A percentile compares a stretch with the other conserved stretches of the same genome.
These are phyloP conservation scores for Camelus dromedarius DNA, from an alignment of 2,113 vertebrate species.

Conservation along the genomic window DNA sequence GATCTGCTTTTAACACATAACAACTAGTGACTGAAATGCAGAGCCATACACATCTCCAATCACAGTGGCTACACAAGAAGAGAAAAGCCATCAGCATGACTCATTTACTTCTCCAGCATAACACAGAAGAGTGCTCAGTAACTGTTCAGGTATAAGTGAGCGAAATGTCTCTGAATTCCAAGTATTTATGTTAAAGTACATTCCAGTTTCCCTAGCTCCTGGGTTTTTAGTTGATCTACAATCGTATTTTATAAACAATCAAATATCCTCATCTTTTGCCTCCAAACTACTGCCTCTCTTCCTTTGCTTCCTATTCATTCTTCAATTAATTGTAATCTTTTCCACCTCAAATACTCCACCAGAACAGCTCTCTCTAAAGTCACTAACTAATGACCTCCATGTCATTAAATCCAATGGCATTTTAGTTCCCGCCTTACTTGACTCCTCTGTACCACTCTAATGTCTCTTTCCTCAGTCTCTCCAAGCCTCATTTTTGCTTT, in stretches of 20 bases:
- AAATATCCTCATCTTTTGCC: neutral
- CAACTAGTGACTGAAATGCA: neutral
- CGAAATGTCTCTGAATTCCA: neutral
- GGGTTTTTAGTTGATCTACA: neutral
- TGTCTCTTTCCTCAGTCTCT: neutral
- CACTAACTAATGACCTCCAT: neutral
- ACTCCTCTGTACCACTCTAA: neutral
- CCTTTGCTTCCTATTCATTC: neutral
- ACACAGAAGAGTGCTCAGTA: neutral
- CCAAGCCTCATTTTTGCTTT: neutral
- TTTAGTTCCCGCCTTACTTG: neutral
- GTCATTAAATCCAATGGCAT: neutral
- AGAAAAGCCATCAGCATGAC: neutral
- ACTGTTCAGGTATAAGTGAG: neutral
- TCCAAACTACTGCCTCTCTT: neutral
- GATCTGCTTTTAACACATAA: neutral
- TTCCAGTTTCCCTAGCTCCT: neutral
- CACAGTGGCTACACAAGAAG: neutral
- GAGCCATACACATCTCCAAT: neutral
- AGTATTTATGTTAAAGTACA: constrained; percentile 16
- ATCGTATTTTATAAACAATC: neutral
- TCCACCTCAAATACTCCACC: neutral
- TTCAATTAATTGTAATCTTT: neutral
- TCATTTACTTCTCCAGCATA: neutral
- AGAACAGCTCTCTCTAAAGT: neutral